Conservation (phyloP, 2,797 vertebrate genomes). For the Ctenopoma multispine region DNA sequence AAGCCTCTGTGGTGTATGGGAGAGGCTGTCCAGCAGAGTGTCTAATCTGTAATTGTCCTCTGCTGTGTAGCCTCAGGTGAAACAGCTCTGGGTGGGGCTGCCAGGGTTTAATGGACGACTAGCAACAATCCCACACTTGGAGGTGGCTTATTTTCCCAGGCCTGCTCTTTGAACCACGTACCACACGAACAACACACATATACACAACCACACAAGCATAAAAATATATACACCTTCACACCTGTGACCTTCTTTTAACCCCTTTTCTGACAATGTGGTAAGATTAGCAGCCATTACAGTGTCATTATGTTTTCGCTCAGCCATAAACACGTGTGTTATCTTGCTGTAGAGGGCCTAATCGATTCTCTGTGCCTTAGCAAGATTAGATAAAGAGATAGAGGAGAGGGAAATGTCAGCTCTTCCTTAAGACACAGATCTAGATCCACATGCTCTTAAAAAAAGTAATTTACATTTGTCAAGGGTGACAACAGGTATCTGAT, state of each 20-base stretch:
- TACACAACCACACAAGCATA: conserved; percentile 42
- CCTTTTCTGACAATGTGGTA: conserved; percentile 60
- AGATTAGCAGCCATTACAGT: conserved; percentile 77
- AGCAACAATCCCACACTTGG: conserved; percentile 74
- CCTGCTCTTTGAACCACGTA: conserved; percentile 70
- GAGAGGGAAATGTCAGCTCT: conserved; percentile 39
- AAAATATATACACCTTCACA: conserved; percentile 70
- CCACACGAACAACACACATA: conserved; percentile 45
- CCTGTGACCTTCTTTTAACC: conserved; percentile 73
- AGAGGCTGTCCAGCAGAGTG: conserved; percentile 64
- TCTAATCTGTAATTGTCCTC: conserved; percentile 82
- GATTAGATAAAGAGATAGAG: conserved; percentile 69
- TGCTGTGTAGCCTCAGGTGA: conserved; percentile 74
- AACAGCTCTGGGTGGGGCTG: conserved; percentile 72
- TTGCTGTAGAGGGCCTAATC: conserved; percentile 57
- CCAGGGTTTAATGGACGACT: conserved; percentile 67
- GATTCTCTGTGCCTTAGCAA: conserved; percentile 63
- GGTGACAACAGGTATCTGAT: not conserved
- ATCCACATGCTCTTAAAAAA: conserved; percentile 8
- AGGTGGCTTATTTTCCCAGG: conserved; percentile 72
- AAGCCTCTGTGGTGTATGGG: conserved; percentile 69
- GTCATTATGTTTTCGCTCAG: conserved; percentile 71
- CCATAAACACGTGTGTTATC: conserved; percentile 76
- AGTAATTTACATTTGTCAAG: not conserved
- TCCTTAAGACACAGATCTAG: conserved; percentile 1